Percentiles rank a stretch among this genome's conserved stretches.
Conservation (phyloP, 2,888 invertebrate species). For the Encarsia formosa region DNA sequence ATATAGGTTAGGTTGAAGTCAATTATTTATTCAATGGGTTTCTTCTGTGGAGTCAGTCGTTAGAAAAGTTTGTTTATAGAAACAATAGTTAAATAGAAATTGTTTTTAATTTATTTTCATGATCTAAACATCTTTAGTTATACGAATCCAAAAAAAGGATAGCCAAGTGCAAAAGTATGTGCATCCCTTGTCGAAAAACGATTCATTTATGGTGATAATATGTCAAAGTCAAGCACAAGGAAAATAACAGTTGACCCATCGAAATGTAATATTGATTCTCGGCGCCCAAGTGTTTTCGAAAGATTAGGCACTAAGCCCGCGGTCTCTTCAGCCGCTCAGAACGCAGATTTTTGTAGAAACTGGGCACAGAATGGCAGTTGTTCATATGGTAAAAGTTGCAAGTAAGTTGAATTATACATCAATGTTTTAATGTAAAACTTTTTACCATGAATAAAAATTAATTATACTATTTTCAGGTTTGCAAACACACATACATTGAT, state of each 20-base stretch:
- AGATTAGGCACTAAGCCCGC: constrained; percentile 73
- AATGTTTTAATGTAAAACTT: no score
- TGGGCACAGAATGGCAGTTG: constrained; percentile 76
- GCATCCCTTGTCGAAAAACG: constrained; percentile 30
- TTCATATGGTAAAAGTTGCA: constrained; percentile 74
- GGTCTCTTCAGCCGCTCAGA: constrained; percentile 51
- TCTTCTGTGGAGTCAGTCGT: no score
- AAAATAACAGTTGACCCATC: constrained; percentile 74
- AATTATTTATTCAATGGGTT: no score
- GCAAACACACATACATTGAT: constrained; percentile 70
- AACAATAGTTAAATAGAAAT: no score
- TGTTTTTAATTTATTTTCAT: no score
- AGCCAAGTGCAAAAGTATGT: constrained; percentile 28
- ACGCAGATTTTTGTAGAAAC: constrained; percentile 68
- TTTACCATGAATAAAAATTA: no score
- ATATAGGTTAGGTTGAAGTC: no score
- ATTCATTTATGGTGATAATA: constrained; percentile 53
- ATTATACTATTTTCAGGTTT: constrained; percentile 49
- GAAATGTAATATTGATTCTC: constrained; percentile 63
- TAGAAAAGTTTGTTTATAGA: no score
- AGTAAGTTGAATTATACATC: constrained; percentile 49
- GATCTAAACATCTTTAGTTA: no score
- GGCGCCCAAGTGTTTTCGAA: constrained; percentile 77
- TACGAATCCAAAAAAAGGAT: no score
- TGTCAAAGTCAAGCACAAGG: constrained; percentile 69